Conservation (phyloP, 1,140 invertebrate species). For the Pteromalus puparum region DNA sequence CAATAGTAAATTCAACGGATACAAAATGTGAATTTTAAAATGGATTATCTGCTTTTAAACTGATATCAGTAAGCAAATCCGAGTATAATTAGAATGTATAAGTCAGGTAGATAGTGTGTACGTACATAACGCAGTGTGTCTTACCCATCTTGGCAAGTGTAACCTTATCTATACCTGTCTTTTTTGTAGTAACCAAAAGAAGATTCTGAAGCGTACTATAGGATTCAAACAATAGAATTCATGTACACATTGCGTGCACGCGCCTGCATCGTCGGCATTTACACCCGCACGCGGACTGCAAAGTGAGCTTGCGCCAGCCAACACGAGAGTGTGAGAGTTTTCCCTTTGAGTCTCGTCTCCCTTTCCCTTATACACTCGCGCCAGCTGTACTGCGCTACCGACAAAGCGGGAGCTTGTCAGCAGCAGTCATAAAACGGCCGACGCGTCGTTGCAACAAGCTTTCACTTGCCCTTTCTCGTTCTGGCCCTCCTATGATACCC, state of each 20-base stretch:
- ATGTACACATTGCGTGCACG: background rate
- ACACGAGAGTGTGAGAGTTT: background rate
- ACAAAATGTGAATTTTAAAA: too few species aligned
- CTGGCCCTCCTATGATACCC: background rate
- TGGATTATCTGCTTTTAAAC: too few species aligned
- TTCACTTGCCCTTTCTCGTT: constrained; percentile 22
- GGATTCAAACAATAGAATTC: too few species aligned
- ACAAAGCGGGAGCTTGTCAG: constrained; percentile 32
- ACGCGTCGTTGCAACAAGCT: constrained; percentile 10
- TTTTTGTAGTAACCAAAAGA: too few species aligned
- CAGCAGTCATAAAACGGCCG: constrained; percentile 14
- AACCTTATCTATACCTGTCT: too few species aligned
- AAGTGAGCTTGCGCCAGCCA: background rate
- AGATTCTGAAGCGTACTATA: too few species aligned
- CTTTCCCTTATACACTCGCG: background rate
- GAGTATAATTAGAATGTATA: too few species aligned
- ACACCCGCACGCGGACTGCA: background rate
- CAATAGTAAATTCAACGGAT: too few species aligned
- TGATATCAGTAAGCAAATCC: too few species aligned
- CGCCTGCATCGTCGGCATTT: background rate
- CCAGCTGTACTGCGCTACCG: background rate
- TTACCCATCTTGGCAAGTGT: too few species aligned
- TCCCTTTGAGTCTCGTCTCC: background rate
- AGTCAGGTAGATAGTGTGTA: too few species aligned
- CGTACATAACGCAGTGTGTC: too few species aligned